Conservation (phyloP, 2,113 vertebrate genomes). For the Paracyprichromis sp. region DNA sequence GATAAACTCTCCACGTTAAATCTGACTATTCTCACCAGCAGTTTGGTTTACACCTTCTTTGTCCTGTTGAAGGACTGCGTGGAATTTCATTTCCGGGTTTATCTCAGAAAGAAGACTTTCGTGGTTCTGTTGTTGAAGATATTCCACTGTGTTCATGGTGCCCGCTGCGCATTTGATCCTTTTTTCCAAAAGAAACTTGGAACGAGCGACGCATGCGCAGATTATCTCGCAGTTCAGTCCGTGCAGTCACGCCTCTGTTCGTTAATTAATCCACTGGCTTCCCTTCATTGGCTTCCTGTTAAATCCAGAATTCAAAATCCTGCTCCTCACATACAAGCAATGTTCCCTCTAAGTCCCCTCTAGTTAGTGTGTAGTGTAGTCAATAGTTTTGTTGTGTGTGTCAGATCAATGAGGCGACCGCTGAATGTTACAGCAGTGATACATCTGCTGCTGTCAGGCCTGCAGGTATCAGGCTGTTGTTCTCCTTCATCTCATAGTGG, state of each 20-base stretch:
- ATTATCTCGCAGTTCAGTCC: not conserved
- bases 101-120: not conserved
- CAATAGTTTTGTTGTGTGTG: no score
- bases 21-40: not conserved
- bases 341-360: no score
- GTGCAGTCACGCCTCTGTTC: fast-evolving
- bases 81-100: not conserved
- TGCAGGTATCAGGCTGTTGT: no score
- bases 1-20: not conserved
- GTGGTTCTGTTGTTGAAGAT: not conserved
- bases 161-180: fast-evolving
- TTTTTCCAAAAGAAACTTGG: not conserved
- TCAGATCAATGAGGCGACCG: no score
- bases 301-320: no score
- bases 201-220: not conserved
- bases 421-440: no score
- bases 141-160: not conserved
- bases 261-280: not conserved
- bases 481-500: no score
- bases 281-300: no score
- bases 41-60: not conserved
- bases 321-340: no score
- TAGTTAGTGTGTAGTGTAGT: no score
- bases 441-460: fast-evolving
- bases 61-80: not conserved